Percentiles rank a stretch among this genome's conserved stretches.
Evolutionary conservation across 2,888 invertebrate species (phyloP).

Genomic region (Catocala nupta): DNA sequence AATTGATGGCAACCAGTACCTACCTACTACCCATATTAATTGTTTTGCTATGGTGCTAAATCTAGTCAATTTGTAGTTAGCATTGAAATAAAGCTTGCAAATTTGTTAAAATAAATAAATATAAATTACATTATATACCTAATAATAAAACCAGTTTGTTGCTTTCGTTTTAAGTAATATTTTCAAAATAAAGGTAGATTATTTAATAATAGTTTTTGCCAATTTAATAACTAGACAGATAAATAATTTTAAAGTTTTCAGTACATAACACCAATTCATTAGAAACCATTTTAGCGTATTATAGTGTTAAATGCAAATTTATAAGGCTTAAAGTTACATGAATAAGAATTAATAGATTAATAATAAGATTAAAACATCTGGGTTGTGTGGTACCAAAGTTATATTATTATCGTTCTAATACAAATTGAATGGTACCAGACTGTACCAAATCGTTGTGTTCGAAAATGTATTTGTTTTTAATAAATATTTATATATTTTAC

Average conservation of each 20-base stretch:
- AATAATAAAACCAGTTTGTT: conserved; percentile 11
- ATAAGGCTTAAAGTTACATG: conserved; percentile 43
- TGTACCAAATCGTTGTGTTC: conserved; percentile 34
- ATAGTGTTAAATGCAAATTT: conserved; percentile 37
- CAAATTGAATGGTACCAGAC: conserved; percentile 6
- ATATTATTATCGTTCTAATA: conserved; percentile 22
- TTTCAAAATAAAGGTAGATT: conserved; percentile 11
- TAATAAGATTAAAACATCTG: conserved; percentile 29
- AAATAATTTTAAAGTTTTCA: conserved; percentile 24
- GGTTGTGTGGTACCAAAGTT: conserved; percentile 51
- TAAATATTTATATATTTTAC: conserved; percentile 24
- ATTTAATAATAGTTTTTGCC: conserved; percentile 25
- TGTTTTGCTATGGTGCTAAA: conserved; percentile 71
- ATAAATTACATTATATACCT: conserved; percentile 11
- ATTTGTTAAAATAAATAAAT: conserved; percentile 16
- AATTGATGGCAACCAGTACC: background rate
- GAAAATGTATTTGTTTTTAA: conserved; percentile 12
- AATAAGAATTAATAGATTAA: conserved; percentile 25
- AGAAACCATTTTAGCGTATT: conserved; percentile 32
- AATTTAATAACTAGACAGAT: conserved; percentile 29
- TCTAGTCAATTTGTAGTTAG: conserved; percentile 58
- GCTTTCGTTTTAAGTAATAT: conserved; percentile 18
- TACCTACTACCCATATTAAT: conserved; percentile 19
- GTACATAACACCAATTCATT: conserved; percentile 35
- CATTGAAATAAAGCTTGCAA: conserved; percentile 48